These are phyloP conservation scores for Muntiacus reevesi DNA, from an alignment of 2,113 vertebrate species.

Conservation along the genomic window DNA sequence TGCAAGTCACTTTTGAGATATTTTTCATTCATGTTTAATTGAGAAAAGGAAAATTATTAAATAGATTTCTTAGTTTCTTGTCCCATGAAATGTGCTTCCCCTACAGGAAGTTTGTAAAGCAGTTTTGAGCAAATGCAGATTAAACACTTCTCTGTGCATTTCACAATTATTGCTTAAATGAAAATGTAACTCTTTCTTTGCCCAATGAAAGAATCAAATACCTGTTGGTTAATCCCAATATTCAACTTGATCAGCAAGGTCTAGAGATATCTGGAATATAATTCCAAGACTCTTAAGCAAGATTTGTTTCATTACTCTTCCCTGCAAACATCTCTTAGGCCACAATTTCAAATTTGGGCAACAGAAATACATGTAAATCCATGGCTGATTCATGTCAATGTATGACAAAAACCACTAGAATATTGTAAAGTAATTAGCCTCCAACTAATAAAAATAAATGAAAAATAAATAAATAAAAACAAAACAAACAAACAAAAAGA, in stretches of 20 bases:
- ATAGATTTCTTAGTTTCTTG: neutral
- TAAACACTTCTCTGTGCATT: slow-evolving; percentile 66
- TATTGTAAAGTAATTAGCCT: too few species aligned
- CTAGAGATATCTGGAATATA: neutral
- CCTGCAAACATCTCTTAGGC: neutral
- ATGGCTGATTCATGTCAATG: too few species aligned
- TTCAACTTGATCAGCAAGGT: neutral
- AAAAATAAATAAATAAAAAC: too few species aligned
- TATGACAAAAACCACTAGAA: too few species aligned
- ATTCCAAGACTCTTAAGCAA: neutral
- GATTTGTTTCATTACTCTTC: neutral
- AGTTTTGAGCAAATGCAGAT: slow-evolving; percentile 37
- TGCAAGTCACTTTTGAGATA: neutral
- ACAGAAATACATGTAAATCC: neutral
- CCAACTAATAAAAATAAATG: too few species aligned
- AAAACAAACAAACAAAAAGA: neutral
- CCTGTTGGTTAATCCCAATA: neutral
- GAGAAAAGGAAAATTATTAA: neutral
- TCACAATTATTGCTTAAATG: slow-evolving; percentile 60
- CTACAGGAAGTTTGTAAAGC: slow-evolving; percentile 61
- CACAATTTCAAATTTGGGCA: neutral
- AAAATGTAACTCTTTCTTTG: neutral
- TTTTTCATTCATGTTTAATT: neutral
- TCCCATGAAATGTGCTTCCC: neutral
- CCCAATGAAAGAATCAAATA: neutral